Conservation (phyloP, 2,113 vertebrate genomes). For the Psilopsiagon aymara region DNA sequence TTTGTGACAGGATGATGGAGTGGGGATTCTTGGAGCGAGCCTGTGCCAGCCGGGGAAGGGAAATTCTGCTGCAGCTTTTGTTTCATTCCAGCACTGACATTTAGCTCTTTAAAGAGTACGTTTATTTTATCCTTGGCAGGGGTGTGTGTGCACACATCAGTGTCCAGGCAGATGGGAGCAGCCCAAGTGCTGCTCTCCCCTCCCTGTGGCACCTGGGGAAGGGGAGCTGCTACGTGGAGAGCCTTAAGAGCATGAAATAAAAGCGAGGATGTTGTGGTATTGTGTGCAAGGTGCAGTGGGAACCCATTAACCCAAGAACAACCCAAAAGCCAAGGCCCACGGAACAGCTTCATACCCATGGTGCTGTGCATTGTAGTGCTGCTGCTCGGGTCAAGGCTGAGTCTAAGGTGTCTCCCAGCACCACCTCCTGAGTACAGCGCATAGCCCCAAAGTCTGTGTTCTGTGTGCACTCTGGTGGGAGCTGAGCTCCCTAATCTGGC, state of each 20-base stretch:
- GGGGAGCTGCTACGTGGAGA: background rate
- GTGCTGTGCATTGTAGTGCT: background rate
- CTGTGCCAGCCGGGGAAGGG: constrained; percentile 60
- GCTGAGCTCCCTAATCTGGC: constrained; percentile 10
- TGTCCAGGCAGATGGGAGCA: constrained; percentile 30
- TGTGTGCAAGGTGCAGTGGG: background rate
- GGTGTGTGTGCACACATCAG: background rate
- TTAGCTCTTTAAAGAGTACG: constrained; percentile 32
- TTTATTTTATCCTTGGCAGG: constrained; percentile 61
- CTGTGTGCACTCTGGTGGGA: background rate
- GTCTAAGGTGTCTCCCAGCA: background rate
- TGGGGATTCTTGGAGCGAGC: constrained; percentile 55
- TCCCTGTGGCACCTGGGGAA: background rate
- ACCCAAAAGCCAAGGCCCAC: background rate
- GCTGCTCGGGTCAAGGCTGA: background rate
- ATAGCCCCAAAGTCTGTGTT: constrained; percentile 22
- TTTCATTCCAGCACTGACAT: constrained; percentile 40
- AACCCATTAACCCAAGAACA: background rate
- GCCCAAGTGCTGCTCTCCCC: background rate
- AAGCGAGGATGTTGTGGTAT: rapidly evolving
- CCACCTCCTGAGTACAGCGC: background rate
- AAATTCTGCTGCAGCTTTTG: constrained; percentile 61
- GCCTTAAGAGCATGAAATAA: background rate
- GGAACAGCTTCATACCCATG: background rate
- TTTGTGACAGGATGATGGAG: constrained; percentile 71